A percentile compares a stretch with the other conserved stretches of the same genome.
These are phyloP conservation scores for Pinctada fucata DNA, from an alignment of 2,888 invertebrate genomes.

Conservation along the genomic window DNA sequence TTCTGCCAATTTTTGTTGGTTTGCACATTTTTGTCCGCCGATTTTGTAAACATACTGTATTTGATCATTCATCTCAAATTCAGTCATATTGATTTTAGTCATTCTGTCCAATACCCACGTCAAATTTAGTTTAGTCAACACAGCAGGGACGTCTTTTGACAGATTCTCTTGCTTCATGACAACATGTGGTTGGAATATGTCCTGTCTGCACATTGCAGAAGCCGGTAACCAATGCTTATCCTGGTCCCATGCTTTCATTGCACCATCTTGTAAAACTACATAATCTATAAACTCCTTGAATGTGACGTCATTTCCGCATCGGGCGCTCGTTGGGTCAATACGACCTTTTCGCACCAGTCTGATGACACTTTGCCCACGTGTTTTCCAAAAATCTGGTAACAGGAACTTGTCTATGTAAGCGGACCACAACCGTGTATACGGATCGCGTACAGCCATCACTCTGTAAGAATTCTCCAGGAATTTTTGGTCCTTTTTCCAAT, in stretches of 20 bases:
- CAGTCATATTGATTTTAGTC: not conserved
- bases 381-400: slow-evolving; percentile 59
- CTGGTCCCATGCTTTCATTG: slow-evolving; percentile 17
- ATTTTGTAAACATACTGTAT: slow-evolving; percentile 25
- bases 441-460: slow-evolving; percentile 56
- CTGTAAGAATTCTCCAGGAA: slow-evolving; percentile 39
- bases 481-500: not conserved
- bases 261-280: slow-evolving; percentile 37
- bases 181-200: slow-evolving; percentile 48
- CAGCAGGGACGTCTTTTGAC: slow-evolving; percentile 36
- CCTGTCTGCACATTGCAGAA: slow-evolving; percentile 55
- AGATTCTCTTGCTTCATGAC: slow-evolving; percentile 57
- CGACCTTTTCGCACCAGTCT: slow-evolving; percentile 6
- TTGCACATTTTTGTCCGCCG: slow-evolving; percentile 30
- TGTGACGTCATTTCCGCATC: slow-evolving; percentile 58
- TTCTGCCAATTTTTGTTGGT: slow-evolving; percentile 24
- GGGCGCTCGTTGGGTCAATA: slow-evolving; percentile 6
- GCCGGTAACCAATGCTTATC: slow-evolving; percentile 61
- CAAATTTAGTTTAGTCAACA: slow-evolving; percentile 46
- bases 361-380: slow-evolving; percentile 44
- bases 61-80: slow-evolving; percentile 21
- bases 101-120: slow-evolving; percentile 12
- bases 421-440: slow-evolving; percentile 59
- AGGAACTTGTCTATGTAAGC: slow-evolving; percentile 61
- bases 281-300: slow-evolving; percentile 56